Evolutionary conservation across 2,797 vertebrate genomes (phyloP), one percentile per base, ranked within the genome.

Genomic region (Phyllotis vaccarum): DNA sequence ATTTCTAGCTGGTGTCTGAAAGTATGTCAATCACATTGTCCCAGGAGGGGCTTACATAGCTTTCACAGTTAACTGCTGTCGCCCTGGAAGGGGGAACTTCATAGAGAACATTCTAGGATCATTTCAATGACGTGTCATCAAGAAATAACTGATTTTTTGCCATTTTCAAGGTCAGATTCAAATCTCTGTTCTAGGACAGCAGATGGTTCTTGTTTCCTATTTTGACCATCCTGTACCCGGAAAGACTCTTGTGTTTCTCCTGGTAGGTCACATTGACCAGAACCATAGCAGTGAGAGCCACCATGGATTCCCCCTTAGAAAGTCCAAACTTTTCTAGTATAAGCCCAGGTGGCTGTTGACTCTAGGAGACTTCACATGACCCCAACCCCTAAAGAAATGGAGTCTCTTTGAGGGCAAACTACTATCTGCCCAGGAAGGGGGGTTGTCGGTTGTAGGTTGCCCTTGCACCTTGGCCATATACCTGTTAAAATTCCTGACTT

Each of bases 61-160:
- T 91, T 43, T 91, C 43, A 46, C 43, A 86, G 49, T 62, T 31
- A 70, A 90, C 22, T 40, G 8, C 3, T 58, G 24, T 60, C 37
- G 46, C 86, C 40, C 10, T 31, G 34, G 1, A 16, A 8, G 46
- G 21, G 2, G 10, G 62, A 74, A 86, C 40, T 68, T 78, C 58
- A 14, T 5, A 75, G 86, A 94, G 75, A 93, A 64, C 29, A 89
- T 64, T 79, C 56, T 1, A 83, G 46, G 16, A 62, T 72, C 21
- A 22, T 93, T 91, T 68, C 27, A 78, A 62, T 89, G n/a, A 82
- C 7, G 46, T 2, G 43, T 5, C 29, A 79, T 40, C 11, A 86
- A 92, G 75, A 64, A 93, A 40, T 54, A 72, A 22, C n/a, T 89
- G 24, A 93, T 80, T 29, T 87, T 87, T 21, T 96, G 52, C 54